Evolutionary conservation across 2,113 vertebrate genomes (phyloP).

Genomic region (Tretioscincus oriximinensis): DNA sequence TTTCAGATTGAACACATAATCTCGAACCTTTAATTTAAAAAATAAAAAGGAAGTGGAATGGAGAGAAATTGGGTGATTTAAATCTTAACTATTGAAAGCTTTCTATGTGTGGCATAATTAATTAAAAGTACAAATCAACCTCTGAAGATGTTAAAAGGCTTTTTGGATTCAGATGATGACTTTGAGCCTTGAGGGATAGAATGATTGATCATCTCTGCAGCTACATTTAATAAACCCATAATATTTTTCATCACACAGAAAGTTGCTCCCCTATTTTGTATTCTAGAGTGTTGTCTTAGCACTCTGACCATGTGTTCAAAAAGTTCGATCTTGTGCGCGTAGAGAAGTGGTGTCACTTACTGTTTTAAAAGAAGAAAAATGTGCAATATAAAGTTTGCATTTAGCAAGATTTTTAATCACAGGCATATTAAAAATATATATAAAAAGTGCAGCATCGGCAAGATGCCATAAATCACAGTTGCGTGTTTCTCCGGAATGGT

Average conservation of each 20-base stretch:
- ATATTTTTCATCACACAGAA: conserved; percentile 69
- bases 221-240: conserved; percentile 65
- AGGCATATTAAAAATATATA: conserved; percentile 58
- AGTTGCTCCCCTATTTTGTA: conserved; percentile 68
- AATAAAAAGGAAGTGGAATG: not conserved
- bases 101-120: conserved; percentile 44
- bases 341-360: conserved; percentile 50
- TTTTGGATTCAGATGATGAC: conserved; percentile 56
- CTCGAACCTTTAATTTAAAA: conserved; percentile 31
- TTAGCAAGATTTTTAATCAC: conserved; percentile 66
- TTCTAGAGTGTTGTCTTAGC: conserved; percentile 49
- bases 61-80: conserved; percentile 43
- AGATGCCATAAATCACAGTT: conserved; percentile 68
- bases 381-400: conserved; percentile 62
- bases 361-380: conserved; percentile 57
- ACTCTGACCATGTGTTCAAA: conserved; percentile 50
- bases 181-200: conserved; percentile 44
- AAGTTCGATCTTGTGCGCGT: conserved; percentile 52
- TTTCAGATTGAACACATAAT: conserved; percentile 55
- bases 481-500: conserved; percentile 52
- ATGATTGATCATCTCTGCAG: conserved; percentile 62
- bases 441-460: conserved; percentile 46
- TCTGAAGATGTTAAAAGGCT: conserved; percentile 54
- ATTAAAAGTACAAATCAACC: conserved; percentile 53
- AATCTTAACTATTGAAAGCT: conserved; percentile 41